These are phyloP conservation scores for Calyptomena viridis DNA, from an alignment of 2,113 vertebrate genomes.

Conservation along the genomic window DNA sequence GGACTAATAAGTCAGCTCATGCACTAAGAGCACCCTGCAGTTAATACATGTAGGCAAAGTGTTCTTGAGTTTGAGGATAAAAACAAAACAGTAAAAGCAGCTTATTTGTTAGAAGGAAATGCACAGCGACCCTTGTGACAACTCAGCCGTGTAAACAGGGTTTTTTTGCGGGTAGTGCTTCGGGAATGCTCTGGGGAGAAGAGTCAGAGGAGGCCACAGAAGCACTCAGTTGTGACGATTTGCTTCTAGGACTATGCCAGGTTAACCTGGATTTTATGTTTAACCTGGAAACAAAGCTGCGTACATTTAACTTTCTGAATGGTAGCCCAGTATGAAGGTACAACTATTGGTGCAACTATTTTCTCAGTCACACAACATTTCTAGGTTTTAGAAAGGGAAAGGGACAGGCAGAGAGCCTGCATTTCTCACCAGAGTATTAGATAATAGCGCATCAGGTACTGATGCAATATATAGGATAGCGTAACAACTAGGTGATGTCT, in stretches of 20 bases:
- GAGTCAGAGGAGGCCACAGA: not conserved
- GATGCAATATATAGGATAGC: not conserved
- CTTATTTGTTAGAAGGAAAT: not conserved
- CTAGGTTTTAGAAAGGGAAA: not conserved
- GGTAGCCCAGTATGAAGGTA: not conserved
- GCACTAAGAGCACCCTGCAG: not conserved
- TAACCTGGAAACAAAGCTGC: not conserved
- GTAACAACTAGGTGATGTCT: not conserved
- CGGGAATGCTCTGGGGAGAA: not conserved
- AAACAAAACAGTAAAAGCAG: not conserved
- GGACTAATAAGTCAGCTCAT: not conserved
- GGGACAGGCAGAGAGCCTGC: not conserved
- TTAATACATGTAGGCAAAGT: not conserved
- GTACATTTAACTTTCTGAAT: not conserved
- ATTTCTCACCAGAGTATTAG: not conserved
- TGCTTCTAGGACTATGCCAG: not conserved
- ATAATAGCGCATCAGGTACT: rapidly evolving
- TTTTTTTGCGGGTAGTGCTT: not conserved
- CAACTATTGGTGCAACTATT: too few relatives aligned
- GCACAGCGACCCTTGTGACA: not conserved
- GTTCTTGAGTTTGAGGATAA: not conserved
- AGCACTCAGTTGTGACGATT: rapidly evolving
- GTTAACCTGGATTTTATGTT: not conserved
- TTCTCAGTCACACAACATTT: not conserved
- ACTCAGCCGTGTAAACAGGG: not conserved